A percentile compares a stretch with the other conserved stretches of the same genome.
Evolutionary conservation across 2,888 invertebrate species (phyloP).

Genomic region (Abrostola tripartita): DNA sequence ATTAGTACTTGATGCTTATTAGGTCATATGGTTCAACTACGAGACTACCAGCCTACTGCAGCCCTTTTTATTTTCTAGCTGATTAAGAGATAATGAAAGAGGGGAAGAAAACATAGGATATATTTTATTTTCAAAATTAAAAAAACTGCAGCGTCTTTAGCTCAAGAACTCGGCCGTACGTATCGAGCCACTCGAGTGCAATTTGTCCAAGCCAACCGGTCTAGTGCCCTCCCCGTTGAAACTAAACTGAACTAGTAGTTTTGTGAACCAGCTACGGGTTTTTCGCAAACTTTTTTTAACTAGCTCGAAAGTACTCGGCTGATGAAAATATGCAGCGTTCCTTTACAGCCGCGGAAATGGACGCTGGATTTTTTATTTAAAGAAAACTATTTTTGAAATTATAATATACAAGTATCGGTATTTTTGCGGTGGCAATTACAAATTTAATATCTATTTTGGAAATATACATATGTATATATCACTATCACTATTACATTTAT

Average conservation of each 20-base stretch:
- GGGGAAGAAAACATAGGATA: no score
- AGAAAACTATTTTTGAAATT: no score
- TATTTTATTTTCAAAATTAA: no score
- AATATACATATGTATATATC: no score
- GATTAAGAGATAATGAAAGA: neutral
- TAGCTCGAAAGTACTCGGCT: conserved; percentile 42
- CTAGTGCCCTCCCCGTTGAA: conserved; percentile 72
- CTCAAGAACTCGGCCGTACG: conserved; percentile 52
- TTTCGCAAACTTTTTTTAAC: conserved; percentile 58
- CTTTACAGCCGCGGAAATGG: conserved; percentile 29
- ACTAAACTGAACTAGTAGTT: conserved; percentile 79
- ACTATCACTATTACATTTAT: no score
- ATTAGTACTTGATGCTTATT: no score
- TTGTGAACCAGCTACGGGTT: conserved; percentile 66
- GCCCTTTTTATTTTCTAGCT: no score
- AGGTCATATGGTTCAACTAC: neutral
- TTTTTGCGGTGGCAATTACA: no score
- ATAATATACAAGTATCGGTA: no score
- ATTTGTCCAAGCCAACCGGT: conserved; percentile 77
- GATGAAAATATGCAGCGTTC: conserved; percentile 50
- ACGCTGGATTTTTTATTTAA: conserved; percentile 15
- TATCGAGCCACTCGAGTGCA: conserved; percentile 73
- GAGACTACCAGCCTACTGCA: neutral
- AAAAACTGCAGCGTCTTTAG: conserved; percentile 16
- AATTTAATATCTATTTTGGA: no score